A percentile compares a stretch with the other conserved stretches of the same genome.
phyloP scores from a whole-genome alignment of 2,888 invertebrate genomes.

The Heliconius cydno region DNA sequence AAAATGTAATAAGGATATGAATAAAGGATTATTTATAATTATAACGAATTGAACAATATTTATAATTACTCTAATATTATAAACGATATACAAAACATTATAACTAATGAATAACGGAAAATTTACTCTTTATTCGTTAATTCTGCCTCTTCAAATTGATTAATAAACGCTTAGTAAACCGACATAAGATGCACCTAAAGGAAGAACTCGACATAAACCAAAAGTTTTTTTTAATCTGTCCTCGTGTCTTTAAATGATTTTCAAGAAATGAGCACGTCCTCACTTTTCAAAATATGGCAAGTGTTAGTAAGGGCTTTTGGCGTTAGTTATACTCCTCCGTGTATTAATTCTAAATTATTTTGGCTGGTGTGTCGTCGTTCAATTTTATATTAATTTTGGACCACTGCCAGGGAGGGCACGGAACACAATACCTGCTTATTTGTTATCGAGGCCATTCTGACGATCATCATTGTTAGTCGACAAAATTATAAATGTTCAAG shows the following conservation, averaged over 20 bases:
- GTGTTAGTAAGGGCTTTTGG: conserved; percentile 30
- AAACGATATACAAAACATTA: too few species aligned
- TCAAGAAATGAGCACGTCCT: too few species aligned
- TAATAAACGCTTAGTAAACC: too few species aligned
- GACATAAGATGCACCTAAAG: too few species aligned
- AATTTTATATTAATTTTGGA: conserved; percentile 59
- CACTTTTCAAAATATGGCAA: neutral
- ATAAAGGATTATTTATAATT: neutral
- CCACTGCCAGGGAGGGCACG: conserved; percentile 58
- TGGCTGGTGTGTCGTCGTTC: conserved; percentile 43
- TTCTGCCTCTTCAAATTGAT: too few species aligned
- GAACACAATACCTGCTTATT: conserved; percentile 58
- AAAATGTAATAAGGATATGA: too few species aligned
- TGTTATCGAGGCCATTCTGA: conserved; percentile 62
- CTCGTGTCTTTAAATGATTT: too few species aligned
- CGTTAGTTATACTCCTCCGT: neutral
- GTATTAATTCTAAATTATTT: conserved; percentile 41
- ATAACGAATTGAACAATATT: neutral
- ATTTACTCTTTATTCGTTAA: neutral
- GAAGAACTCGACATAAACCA: too few species aligned
- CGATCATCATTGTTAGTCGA: conserved; percentile 36
- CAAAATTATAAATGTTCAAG: conserved; percentile 26
- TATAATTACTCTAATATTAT: too few species aligned
- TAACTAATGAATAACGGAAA: neutral
- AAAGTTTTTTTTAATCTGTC: too few species aligned